Conservation (phyloP, 2,888 invertebrate species). For the Chalcosyrphus nemorum region DNA sequence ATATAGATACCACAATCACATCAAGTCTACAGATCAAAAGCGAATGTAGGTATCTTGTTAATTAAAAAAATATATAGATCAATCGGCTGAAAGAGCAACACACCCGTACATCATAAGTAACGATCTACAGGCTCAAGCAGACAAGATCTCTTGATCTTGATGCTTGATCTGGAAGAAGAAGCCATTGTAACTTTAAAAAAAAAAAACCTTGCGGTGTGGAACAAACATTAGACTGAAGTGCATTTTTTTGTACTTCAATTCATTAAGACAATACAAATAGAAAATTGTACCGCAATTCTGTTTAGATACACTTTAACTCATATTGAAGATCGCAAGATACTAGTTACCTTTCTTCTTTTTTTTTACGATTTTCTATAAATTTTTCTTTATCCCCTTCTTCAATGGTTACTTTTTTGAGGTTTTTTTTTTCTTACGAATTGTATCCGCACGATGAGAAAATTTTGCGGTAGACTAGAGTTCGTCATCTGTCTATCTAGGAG, state of each 20-base stretch:
- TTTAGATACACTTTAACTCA: slow-evolving; percentile 12
- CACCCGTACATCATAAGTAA: slow-evolving; percentile 32
- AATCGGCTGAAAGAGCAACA: slow-evolving; percentile 49
- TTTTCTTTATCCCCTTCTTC: slow-evolving; percentile 31
- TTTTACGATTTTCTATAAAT: neutral
- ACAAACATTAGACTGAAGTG: slow-evolving; percentile 12
- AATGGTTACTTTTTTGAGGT: neutral
- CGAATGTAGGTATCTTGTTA: slow-evolving; percentile 21
- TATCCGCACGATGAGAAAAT: slow-evolving; percentile 39
- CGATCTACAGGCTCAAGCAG: slow-evolving; percentile 1
- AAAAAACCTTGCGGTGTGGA: slow-evolving; percentile 14
- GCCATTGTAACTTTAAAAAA: slow-evolving; percentile 43
- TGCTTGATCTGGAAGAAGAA: slow-evolving; percentile 45
- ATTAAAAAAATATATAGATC: slow-evolving; percentile 67
- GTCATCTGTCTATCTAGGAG: slow-evolving; percentile 51
- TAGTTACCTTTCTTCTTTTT: slow-evolving; percentile 21
- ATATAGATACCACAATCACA: slow-evolving; percentile 19
- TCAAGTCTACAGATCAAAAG: neutral
- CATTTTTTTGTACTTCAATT: neutral
- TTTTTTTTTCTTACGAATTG: slow-evolving; percentile 51
- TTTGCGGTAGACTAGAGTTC: slow-evolving; percentile 55
- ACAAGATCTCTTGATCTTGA: slow-evolving; percentile 46
- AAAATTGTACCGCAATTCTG: slow-evolving; percentile 40
- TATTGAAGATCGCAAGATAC: slow-evolving; percentile 17
- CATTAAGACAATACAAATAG: slow-evolving; percentile 43